Percentiles rank a stretch among this genome's conserved stretches.
These are phyloP conservation scores for Nicator chloris DNA, from an alignment of 2,113 vertebrate genomes.

Conservation along the genomic window DNA sequence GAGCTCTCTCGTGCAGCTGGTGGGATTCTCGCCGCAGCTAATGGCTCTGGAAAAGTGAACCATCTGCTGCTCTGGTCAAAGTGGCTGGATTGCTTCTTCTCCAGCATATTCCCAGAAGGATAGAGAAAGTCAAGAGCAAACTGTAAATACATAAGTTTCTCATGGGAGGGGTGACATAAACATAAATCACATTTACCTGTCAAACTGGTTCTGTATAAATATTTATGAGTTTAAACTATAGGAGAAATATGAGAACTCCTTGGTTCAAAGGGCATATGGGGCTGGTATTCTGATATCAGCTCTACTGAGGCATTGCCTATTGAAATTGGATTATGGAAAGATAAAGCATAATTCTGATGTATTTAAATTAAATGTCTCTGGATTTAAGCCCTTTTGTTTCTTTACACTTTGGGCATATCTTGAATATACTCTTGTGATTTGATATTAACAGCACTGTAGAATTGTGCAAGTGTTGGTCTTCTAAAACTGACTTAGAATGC, in stretches of 20 bases:
- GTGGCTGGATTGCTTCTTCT: constrained; percentile 17
- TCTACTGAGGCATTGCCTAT: neutral
- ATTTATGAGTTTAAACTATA: constrained; percentile 14
- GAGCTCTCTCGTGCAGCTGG: constrained; percentile 33
- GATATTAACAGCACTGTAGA: neutral
- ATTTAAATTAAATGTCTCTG: neutral
- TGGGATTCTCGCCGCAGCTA: constrained; percentile 29
- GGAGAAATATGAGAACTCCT: neutral
- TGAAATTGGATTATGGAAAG: constrained; percentile 25
- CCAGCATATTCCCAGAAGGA: neutral
- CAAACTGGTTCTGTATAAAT: constrained; percentile 2
- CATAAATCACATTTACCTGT: constrained; percentile 37
- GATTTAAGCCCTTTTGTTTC: neutral
- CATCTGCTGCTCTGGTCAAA: constrained; percentile 35
- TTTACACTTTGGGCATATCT: neutral
- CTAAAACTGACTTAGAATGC: neutral
- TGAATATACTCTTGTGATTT: neutral
- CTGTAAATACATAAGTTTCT: constrained; percentile 27
- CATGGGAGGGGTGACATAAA: constrained; percentile 6
- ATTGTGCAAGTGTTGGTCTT: neutral
- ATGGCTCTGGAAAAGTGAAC: constrained; percentile 40
- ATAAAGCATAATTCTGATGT: neutral
- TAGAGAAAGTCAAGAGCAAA: constrained; percentile 49
- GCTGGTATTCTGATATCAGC: neutral
- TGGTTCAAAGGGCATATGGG: neutral